phyloP scores from a whole-genome alignment of 2,888 invertebrate genomes.

The Allygus modestus region DNA sequence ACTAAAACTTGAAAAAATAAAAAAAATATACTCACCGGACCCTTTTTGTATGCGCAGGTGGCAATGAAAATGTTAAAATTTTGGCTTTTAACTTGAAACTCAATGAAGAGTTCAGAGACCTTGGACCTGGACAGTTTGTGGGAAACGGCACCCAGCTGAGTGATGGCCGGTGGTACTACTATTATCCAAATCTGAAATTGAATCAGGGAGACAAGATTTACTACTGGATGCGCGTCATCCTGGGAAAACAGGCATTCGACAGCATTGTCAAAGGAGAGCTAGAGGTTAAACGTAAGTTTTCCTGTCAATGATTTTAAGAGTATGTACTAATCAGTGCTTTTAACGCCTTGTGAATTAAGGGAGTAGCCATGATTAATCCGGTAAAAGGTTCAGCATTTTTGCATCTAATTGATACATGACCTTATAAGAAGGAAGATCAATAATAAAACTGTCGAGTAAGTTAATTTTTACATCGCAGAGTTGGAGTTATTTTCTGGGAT shows the following conservation, averaged over 20 bases:
- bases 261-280: neutral
- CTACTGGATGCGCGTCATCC: slow-evolving; percentile 79
- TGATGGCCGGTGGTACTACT: slow-evolving; percentile 83
- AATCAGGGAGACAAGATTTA: slow-evolving; percentile 83
- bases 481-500: too few relatives aligned
- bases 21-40: too few relatives aligned
- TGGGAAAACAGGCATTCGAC: neutral
- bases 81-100: slow-evolving; percentile 88
- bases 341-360: too few relatives aligned
- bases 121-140: slow-evolving; percentile 76
- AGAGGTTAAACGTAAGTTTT: neutral
- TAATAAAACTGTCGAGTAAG: too few relatives aligned
- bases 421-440: too few relatives aligned
- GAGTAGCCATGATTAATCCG: too few relatives aligned
- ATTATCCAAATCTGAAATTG: slow-evolving; percentile 78
- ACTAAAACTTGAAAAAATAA: too few relatives aligned
- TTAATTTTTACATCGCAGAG: too few relatives aligned
- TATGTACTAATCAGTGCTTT: too few relatives aligned
- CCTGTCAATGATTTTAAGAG: too few relatives aligned
- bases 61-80: slow-evolving; percentile 82
- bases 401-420: too few relatives aligned
- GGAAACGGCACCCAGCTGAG: slow-evolving; percentile 82
- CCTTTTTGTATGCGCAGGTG: slow-evolving; percentile 69
- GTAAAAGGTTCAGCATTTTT: too few relatives aligned
- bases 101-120: slow-evolving; percentile 82